Percentiles rank a stretch among this genome's conserved stretches.
These are phyloP conservation scores for Zapus hudsonius DNA, from an alignment of 2,113 vertebrate species.

Conservation along the genomic window DNA sequence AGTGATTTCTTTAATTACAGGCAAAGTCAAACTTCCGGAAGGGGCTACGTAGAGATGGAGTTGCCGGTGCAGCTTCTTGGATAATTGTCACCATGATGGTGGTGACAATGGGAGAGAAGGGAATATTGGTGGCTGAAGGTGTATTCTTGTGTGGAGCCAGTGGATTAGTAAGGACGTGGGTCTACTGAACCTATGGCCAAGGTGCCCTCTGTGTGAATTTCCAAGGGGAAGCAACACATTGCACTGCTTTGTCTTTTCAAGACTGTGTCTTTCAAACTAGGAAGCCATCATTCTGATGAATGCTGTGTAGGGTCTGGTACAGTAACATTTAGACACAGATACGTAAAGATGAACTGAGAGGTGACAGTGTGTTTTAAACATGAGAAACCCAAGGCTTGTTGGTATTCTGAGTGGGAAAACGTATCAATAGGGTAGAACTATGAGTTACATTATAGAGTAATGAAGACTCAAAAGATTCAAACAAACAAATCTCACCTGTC, in stretches of 20 bases:
- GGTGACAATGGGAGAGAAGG: too few species aligned
- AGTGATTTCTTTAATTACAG: not conserved
- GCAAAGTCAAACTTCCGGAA: not conserved
- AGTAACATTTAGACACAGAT: conserved; percentile 38
- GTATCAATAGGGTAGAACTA: not conserved
- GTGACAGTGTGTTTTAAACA: not conserved
- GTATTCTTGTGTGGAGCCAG: not conserved
- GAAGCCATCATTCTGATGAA: conserved; percentile 11
- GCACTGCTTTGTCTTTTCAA: conserved; percentile 28
- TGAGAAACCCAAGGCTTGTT: not conserved
- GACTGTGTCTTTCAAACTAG: conserved; percentile 40
- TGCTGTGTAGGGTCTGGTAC: conserved; percentile 24
- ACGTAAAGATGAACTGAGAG: not conserved
- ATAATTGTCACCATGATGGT: not conserved
- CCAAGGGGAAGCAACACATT: conserved; percentile 29
- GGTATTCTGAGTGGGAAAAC: not conserved
- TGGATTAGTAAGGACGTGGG: conserved; percentile 41
- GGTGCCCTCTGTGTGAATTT: conserved; percentile 29
- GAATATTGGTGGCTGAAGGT: not conserved
- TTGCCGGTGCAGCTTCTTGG: not conserved
- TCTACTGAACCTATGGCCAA: conserved; percentile 42
- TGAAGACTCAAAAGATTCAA: not conserved
- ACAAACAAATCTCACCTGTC: not conserved
- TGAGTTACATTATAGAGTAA: not conserved
- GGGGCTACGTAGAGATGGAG: not conserved